Evolutionary conservation across 2,888 invertebrate genomes (phyloP).

Genomic region (Xestia rhomboidea): DNA sequence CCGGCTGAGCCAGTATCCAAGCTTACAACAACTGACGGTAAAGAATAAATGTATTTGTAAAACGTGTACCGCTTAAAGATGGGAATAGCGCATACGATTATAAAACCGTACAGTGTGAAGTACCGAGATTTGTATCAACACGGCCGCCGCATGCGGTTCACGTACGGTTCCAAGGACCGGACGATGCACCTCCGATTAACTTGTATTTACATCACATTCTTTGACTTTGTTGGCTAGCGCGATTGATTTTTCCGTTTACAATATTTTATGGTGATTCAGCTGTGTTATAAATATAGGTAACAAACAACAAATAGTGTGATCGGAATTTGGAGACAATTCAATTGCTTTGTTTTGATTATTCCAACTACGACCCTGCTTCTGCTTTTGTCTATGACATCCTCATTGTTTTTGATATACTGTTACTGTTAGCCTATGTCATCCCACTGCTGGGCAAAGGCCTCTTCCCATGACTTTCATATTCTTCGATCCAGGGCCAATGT

Average conservation of each 20-base stretch:
- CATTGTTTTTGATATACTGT: no score
- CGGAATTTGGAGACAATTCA: neutral
- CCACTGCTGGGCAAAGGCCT: no score
- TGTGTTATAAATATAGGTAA: neutral
- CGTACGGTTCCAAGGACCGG: conserved; percentile 69
- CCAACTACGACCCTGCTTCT: neutral
- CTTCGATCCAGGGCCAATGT: no score
- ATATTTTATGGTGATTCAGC: conserved; percentile 23
- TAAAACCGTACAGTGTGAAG: conserved; percentile 51
- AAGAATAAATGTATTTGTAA: conserved; percentile 56
- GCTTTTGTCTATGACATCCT: neutral
- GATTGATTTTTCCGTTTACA: conserved; percentile 50
- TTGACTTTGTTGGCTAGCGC: conserved; percentile 51
- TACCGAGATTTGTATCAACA: conserved; percentile 65
- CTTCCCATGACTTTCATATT: no score
- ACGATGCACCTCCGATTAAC: conserved; percentile 71
- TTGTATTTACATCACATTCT: conserved; percentile 66
- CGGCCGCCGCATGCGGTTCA: conserved; percentile 66
- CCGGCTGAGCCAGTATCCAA: neutral
- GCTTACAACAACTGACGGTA: conserved; percentile 10
- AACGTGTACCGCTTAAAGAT: conserved; percentile 55
- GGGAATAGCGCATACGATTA: conserved; percentile 54
- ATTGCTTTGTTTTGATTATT: neutral
- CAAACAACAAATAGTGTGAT: neutral
- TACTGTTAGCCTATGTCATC: no score